phyloP scores from a whole-genome alignment of 2,888 invertebrate species.

The Bellardia pandia region DNA sequence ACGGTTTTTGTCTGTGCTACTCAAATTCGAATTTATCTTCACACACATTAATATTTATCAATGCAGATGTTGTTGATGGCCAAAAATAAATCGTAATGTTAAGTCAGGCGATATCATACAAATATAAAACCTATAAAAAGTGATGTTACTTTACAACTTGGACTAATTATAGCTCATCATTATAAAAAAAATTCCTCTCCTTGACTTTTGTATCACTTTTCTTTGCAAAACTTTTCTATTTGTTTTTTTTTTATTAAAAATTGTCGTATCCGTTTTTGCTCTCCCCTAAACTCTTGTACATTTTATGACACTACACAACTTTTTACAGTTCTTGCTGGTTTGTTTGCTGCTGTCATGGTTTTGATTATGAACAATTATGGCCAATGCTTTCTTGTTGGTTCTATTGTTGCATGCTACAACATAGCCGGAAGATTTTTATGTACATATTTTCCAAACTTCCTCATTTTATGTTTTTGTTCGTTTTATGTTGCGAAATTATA shows the following conservation, averaged over 20 bases:
- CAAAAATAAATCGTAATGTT: too few relatives aligned
- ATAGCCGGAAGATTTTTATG: slow-evolving; percentile 59
- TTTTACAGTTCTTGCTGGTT: not conserved
- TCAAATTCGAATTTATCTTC: too few relatives aligned
- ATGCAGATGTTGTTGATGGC: too few relatives aligned
- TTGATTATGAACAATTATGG: slow-evolving; percentile 54
- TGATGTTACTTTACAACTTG: not conserved
- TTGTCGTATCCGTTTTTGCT: slow-evolving; percentile 46
- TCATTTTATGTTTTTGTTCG: slow-evolving; percentile 34
- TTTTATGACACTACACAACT: slow-evolving; percentile 52
- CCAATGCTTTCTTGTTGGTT: slow-evolving; percentile 16
- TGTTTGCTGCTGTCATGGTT: not conserved
- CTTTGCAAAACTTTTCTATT: slow-evolving; percentile 9
- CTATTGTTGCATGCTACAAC: slow-evolving; percentile 50
- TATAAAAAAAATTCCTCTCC: not conserved
- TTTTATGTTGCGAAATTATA: slow-evolving; percentile 62
- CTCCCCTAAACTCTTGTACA: not conserved
- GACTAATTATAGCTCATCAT: not conserved
- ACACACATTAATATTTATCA: too few relatives aligned
- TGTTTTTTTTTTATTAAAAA: slow-evolving; percentile 51
- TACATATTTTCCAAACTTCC: slow-evolving; percentile 52
- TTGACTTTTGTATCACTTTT: not conserved
- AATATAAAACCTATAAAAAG: too few relatives aligned
- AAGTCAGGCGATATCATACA: too few relatives aligned
- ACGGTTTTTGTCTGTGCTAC: too few relatives aligned